Evolutionary conservation across 2,797 vertebrate genomes (phyloP), one percentile per base, ranked within the genome.

Genomic region (Morelia viridis): DNA sequence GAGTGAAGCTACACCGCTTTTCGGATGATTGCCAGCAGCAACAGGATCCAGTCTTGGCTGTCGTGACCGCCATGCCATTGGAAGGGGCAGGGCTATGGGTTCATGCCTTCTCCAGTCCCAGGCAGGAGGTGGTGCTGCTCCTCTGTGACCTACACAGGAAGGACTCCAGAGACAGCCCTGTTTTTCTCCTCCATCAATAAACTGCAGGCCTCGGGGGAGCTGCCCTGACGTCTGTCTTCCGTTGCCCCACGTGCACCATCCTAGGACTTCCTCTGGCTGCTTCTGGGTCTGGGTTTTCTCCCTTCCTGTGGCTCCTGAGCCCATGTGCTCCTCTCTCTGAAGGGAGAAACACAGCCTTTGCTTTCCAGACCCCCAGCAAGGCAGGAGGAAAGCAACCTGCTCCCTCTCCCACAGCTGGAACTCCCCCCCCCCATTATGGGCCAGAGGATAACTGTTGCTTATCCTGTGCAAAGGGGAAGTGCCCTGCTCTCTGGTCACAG

Each of bases 281-380:
- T 11, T 11, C n/a, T 28, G 19, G 3, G 15, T 50, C 1, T 4
- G 8, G 56, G 31, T 17, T 9, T 58, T 1, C 58, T n/a, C 26
- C 3, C 46, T n/a, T 28, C 46, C 46, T 22, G 2, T 3, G 56
- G 57, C 35, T 53, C 10, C 76, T 31, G 53, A 68, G 50, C 26
- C n/a, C 3, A n/a, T 28, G 28, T 57, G 41, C 7, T 10, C 9
- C 1, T 62, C 24, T 56, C 80, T 28, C n/a, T 56, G 5, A 0
- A 50, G 46, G 11, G 60, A 17, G 57, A 41, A 41, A 41, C 41
- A 62, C 3, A 8, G 35, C 71, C 9, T 0, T 0, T 62, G 8
- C 13, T 53, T 57, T 0, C 7, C 87, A 89, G 57, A 89, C 26
- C n/a, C 4, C 17, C 12, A 0, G 0, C 8, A 0, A 0, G 2